phyloP scores from a whole-genome alignment of 2,888 invertebrate genomes.

The Gonocerus acuteangulatus region DNA sequence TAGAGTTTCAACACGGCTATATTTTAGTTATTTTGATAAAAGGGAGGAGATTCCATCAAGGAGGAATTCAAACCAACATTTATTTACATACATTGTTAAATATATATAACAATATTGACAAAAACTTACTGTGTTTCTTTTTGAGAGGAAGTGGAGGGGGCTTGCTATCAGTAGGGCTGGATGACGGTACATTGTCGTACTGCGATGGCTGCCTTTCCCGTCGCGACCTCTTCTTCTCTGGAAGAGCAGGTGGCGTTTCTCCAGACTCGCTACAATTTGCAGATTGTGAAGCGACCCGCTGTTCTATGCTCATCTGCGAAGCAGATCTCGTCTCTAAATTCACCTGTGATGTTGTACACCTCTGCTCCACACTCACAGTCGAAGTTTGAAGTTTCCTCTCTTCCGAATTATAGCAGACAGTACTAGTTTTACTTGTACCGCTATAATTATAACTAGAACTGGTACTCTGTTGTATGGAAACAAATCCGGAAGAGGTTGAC shows the following conservation, averaged over 20 bases:
- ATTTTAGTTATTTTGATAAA: too few relatives aligned
- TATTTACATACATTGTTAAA: too few relatives aligned
- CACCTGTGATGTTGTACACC: background rate
- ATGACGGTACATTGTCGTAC: constrained; percentile 57
- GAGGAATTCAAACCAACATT: too few relatives aligned
- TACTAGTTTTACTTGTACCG: constrained; percentile 27
- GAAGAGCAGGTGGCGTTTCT: constrained; percentile 53
- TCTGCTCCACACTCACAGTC: constrained; percentile 6
- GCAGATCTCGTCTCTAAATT: constrained; percentile 6
- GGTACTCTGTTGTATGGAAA: constrained; percentile 34
- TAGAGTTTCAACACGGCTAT: too few relatives aligned
- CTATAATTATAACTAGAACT: constrained; percentile 34
- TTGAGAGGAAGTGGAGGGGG: constrained; percentile 88
- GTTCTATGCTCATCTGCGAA: constrained; percentile 7
- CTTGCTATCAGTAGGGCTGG: constrained; percentile 48
- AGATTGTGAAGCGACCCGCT: background rate
- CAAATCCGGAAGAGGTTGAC: constrained; percentile 33
- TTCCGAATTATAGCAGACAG: constrained; percentile 15
- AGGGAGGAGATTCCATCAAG: too few relatives aligned
- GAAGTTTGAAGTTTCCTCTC: background rate
- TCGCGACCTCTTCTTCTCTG: constrained; percentile 52
- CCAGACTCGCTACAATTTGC: background rate
- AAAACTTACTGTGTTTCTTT: constrained; percentile 93
- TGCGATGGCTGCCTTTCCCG: constrained; percentile 58
- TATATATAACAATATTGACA: too few relatives aligned